These are phyloP conservation scores for Diorhabda elongata DNA, from an alignment of 1,140 invertebrate genomes.

Conservation along the genomic window DNA sequence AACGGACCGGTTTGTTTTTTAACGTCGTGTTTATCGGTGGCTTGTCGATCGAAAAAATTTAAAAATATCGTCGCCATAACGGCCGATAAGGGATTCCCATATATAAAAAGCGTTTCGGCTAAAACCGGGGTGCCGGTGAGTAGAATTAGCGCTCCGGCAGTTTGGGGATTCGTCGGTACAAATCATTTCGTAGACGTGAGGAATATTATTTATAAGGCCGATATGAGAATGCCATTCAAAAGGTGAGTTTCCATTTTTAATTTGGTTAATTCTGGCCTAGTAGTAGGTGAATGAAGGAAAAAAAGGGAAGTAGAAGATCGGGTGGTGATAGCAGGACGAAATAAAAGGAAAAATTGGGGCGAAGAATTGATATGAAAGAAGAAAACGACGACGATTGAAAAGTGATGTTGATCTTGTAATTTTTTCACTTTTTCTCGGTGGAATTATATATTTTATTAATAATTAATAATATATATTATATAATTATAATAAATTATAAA, in stretches of 20 bases:
- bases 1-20: constrained; percentile 51
- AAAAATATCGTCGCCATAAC: constrained; percentile 51
- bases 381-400: too few species aligned
- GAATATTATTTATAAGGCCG: constrained; percentile 49
- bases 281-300: too few species aligned
- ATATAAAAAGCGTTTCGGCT: constrained; percentile 43
- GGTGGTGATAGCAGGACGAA: too few species aligned
- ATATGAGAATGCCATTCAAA: constrained; percentile 46
- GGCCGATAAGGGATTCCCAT: constrained; percentile 49
- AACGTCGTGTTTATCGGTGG: constrained; percentile 48
- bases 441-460: too few species aligned
- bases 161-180: constrained; percentile 54
- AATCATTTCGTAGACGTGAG: constrained; percentile 50
- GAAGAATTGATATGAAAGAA: too few species aligned
- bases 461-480: too few species aligned
- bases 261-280: too few species aligned
- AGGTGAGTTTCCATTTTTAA: constrained; percentile 24
- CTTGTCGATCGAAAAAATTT: constrained; percentile 43
- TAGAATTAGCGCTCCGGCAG: constrained; percentile 52
- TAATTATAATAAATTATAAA: too few species aligned
- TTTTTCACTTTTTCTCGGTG: too few species aligned
- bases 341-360: too few species aligned
- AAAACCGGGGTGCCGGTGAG: constrained; percentile 45
- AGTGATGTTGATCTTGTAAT: too few species aligned
- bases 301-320: too few species aligned